These are phyloP conservation scores for Arctocebus calabarensis DNA, from an alignment of 2,797 vertebrate genomes.

Conservation along the genomic window DNA sequence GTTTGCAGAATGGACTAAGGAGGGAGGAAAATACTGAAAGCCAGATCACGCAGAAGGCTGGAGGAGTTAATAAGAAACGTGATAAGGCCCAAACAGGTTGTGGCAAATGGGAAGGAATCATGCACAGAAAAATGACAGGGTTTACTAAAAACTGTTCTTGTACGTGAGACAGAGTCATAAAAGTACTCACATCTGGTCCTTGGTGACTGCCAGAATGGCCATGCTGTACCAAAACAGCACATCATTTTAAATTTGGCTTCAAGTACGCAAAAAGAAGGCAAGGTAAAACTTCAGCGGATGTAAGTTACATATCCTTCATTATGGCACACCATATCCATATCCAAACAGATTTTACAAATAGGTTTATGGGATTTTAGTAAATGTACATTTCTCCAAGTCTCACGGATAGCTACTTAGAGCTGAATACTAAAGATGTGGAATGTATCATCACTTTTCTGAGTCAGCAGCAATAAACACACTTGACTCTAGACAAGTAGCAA, in stretches of 20 bases:
- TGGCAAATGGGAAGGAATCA: neutral
- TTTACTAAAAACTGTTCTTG: neutral
- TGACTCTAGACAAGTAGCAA: neutral
- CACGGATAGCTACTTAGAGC: neutral
- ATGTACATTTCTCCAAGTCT: conserved; percentile 4
- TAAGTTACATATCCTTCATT: conserved; percentile 40
- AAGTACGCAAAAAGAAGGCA: neutral
- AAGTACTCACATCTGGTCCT: neutral
- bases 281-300: neutral
- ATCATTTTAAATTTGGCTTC: neutral
- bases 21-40: neutral
- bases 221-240: neutral
- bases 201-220: neutral
- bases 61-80: neutral
- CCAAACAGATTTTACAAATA: conserved; percentile 30
- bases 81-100: neutral
- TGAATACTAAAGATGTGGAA: neutral
- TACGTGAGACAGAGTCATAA: neutral
- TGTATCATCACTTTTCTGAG: neutral
- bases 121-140: neutral
- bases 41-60: neutral
- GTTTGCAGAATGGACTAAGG: neutral
- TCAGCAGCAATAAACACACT: neutral
- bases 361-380: neutral
- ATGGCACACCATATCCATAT: neutral